Percentiles rank a stretch among this genome's conserved stretches.
These are phyloP conservation scores for Clarias batrachus DNA, from an alignment of 2,113 vertebrate genomes.

Conservation along the genomic window DNA sequence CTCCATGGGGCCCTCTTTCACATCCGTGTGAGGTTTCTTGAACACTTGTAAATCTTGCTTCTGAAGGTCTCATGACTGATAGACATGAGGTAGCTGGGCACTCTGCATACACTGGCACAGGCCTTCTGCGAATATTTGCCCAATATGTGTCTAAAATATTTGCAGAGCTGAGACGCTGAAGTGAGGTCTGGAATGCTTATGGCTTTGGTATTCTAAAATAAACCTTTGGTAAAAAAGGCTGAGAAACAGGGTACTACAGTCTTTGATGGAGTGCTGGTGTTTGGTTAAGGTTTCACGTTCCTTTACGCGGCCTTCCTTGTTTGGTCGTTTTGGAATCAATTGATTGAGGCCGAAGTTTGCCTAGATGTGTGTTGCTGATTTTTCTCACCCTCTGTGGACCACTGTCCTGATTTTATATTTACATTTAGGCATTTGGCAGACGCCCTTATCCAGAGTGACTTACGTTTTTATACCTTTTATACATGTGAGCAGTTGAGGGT, in stretches of 20 bases:
- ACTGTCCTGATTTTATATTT: background rate
- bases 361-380: background rate
- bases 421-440: background rate
- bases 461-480: too few species aligned
- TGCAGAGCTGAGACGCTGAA: constrained; percentile 41
- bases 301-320: background rate
- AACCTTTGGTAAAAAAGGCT: constrained; percentile 18
- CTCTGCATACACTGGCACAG: constrained; percentile 51
- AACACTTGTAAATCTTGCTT: constrained; percentile 32
- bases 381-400: background rate
- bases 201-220: constrained; percentile 54
- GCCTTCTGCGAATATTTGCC: constrained; percentile 43
- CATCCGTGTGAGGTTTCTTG: constrained; percentile 9
- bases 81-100: background rate
- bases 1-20: background rate
- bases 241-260: background rate
- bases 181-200: constrained; percentile 46
- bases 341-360: background rate
- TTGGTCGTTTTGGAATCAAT: background rate
- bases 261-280: constrained; percentile 7
- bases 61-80: constrained; percentile 26
- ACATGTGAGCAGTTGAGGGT: too few species aligned
- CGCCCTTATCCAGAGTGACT: too few species aligned
- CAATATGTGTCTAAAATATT: constrained; percentile 56
- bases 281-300: background rate